These are phyloP conservation scores for Oreochromis aureus DNA, from an alignment of 2,113 vertebrate species.

Conservation along the genomic window DNA sequence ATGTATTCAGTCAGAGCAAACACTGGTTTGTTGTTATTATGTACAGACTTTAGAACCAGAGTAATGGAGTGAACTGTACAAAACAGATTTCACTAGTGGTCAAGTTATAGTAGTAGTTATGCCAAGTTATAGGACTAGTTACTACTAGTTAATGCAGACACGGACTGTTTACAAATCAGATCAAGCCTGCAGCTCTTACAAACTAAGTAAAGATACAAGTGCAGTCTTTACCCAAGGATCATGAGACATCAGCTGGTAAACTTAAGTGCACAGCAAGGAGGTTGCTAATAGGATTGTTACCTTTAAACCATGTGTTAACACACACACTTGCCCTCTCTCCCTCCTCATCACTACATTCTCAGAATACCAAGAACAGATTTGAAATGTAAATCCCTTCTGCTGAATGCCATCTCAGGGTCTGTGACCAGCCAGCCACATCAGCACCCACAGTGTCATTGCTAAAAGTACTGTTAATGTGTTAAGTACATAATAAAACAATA, in stretches of 20 bases:
- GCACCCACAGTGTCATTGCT: background rate
- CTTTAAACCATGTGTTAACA: conserved; percentile 4
- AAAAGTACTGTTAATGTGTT: background rate
- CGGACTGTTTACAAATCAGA: background rate
- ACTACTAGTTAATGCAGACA: background rate
- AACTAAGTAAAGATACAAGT: background rate
- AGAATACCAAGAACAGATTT: conserved; percentile 34
- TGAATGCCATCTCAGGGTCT: background rate
- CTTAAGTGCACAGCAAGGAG: background rate
- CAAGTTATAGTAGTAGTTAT: background rate
- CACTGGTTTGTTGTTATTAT: background rate
- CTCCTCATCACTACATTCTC: background rate
- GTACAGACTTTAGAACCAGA: background rate
- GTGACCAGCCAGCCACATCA: background rate
- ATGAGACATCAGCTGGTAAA: background rate
- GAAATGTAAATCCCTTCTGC: conserved; percentile 38
- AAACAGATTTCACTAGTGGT: background rate
- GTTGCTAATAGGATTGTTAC: conserved; percentile 46
- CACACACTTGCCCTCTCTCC: background rate
- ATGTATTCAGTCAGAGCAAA: background rate
- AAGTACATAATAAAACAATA: background rate
- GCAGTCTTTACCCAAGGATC: background rate
- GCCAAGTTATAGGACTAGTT: background rate
- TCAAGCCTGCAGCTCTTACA: background rate
- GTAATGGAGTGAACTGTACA: background rate